phyloP scores from a whole-genome alignment of 2,113 vertebrate species.

The pig (Sus scrofa) region T2T-Sscrofa CM000819.6:26383501-26384000 shows the following conservation, averaged over 20 bases:
- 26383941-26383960: background rate
- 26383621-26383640: background rate
- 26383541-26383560: background rate
- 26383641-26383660: background rate
- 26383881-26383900: background rate
- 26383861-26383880: background rate
- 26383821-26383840: background rate
- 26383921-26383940: constrained; percentile 42
- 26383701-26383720: background rate
- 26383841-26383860: background rate
- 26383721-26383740: background rate
- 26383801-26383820: background rate
- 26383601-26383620: background rate
- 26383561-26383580: background rate
- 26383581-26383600: background rate
- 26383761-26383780: background rate
- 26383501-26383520: background rate
- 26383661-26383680: background rate
- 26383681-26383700: background rate
- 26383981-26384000: background rate
- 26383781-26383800: background rate
- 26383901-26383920: background rate
- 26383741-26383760: background rate
- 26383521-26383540: background rate
- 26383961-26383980: background rate